Evolutionary conservation across 2,888 invertebrate genomes (phyloP).

Genomic region (Endomychus coccineus): DNA sequence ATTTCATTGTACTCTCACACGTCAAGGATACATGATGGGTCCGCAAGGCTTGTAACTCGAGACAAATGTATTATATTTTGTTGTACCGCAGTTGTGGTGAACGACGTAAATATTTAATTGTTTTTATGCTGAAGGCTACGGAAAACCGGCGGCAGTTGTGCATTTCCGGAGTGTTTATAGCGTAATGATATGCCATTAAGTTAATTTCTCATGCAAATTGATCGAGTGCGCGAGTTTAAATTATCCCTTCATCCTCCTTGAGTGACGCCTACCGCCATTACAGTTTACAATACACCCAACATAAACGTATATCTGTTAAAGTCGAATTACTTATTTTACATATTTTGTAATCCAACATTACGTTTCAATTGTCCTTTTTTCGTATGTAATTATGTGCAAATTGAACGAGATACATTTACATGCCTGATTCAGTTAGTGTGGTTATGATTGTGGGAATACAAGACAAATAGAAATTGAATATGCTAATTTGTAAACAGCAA

Average conservation of each 20-base stretch:
- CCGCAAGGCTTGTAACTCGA: conserved; percentile 6
- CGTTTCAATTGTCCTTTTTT: too few relatives aligned
- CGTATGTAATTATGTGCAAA: too few relatives aligned
- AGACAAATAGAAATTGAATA: too few relatives aligned
- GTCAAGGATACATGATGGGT: neutral
- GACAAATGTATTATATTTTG: conserved; percentile 8
- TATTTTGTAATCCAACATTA: too few relatives aligned
- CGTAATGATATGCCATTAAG: conserved; percentile 30
- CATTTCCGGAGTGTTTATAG: conserved; percentile 29
- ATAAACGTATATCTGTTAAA: conserved; percentile 11
- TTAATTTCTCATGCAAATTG: conserved; percentile 34
- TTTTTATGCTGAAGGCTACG: conserved; percentile 24
- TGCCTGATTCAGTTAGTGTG: too few relatives aligned
- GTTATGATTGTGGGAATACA: too few relatives aligned
- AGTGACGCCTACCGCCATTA: conserved; percentile 7
- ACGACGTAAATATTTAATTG: conserved; percentile 13
- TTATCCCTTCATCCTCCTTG: conserved; percentile 13
- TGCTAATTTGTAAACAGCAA: too few relatives aligned
- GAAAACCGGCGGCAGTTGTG: conserved; percentile 32
- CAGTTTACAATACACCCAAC: conserved; percentile 12
- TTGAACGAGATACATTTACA: too few relatives aligned
- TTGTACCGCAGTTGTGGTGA: conserved; percentile 6
- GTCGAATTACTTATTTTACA: conserved; percentile 11
- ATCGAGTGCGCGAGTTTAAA: conserved; percentile 31
- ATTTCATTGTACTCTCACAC: conserved; percentile 1